Evolutionary conservation across 1,140 invertebrate genomes (phyloP).

Genomic region (Riptortus pedestris): DNA sequence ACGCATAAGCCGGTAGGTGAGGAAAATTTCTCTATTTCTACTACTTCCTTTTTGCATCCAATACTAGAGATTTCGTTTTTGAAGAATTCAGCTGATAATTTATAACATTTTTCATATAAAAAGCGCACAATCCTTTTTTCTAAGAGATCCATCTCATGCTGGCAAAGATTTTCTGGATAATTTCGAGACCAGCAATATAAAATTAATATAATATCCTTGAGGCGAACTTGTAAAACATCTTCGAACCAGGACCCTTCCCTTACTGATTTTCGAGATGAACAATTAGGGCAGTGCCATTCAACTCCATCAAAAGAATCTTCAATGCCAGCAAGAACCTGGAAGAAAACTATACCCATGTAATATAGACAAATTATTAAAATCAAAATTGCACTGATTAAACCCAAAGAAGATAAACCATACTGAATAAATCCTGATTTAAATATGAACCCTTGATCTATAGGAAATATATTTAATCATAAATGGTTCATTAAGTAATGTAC

Average conservation of each 20-base stretch:
- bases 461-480: not conserved
- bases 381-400: not conserved
- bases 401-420: not conserved
- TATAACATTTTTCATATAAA: constrained; percentile 20
- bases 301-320: not conserved
- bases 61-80: constrained; percentile 22
- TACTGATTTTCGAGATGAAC: not conserved
- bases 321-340: not conserved
- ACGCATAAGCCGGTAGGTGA: constrained; percentile 16
- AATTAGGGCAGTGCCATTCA: constrained; percentile 4
- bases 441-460: not conserved
- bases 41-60: not conserved
- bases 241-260: constrained; percentile 8
- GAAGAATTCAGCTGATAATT: constrained; percentile 12
- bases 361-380: not conserved
- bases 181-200: constrained; percentile 23
- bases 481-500: not conserved
- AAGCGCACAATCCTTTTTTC: constrained; percentile 6
- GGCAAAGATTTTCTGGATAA: constrained; percentile 18
- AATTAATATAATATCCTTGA: constrained; percentile 13
- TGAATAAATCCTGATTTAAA: not conserved
- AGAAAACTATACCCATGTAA: not conserved
- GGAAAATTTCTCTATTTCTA: constrained; percentile 4
- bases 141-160: constrained; percentile 20
- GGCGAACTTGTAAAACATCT: not conserved